phyloP scores from a whole-genome alignment of 2,113 vertebrate species.

The Steatornis caripensis region DNA sequence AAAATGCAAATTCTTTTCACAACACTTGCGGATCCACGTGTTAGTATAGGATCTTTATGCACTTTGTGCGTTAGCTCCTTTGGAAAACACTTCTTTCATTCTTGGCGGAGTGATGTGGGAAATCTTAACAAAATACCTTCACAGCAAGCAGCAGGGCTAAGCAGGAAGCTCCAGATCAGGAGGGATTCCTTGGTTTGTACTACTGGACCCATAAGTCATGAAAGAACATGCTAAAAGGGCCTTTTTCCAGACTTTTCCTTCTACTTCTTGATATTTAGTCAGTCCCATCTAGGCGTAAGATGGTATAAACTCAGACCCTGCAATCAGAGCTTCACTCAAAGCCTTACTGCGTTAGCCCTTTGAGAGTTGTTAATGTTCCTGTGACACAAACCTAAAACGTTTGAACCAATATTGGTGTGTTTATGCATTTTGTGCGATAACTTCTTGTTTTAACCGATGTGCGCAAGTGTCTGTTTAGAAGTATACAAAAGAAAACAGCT shows the following conservation, averaged over 20 bases:
- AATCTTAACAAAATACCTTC: not conserved
- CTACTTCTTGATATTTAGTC: not conserved
- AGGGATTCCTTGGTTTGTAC: not conserved
- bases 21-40: not conserved
- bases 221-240: not conserved
- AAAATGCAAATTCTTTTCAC: not conserved
- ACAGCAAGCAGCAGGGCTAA: not conserved
- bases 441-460: not conserved
- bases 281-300: not conserved
- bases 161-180: not conserved
- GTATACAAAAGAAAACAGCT: not conserved
- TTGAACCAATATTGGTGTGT: not conserved
- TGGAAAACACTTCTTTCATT: not conserved
- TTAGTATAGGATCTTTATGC: not conserved
- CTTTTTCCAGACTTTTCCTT: not conserved
- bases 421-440: not conserved
- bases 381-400: not conserved
- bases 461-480: not conserved
- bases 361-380: not conserved
- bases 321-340: not conserved
- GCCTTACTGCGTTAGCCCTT: not conserved
- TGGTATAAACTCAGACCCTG: not conserved
- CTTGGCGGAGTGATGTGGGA: not conserved
- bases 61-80: not conserved
- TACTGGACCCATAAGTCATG: not conserved